Conservation (phyloP, 37 sponge, comb jelly and placozoan species). For the Petrosia ficiformis region DNA sequence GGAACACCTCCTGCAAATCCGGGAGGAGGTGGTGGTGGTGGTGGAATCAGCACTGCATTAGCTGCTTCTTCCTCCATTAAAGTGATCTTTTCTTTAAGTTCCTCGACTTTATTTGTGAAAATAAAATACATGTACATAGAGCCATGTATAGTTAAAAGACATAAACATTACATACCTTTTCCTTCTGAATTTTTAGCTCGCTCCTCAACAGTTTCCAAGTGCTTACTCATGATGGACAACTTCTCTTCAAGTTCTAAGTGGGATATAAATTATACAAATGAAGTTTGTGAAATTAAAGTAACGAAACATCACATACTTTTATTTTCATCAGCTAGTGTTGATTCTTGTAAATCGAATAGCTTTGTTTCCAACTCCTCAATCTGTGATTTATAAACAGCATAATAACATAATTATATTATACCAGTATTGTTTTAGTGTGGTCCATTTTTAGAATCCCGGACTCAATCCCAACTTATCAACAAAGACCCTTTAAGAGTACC, state of each 20-base stretch:
- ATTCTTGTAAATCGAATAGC: slow-evolving; percentile 23
- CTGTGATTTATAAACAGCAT: neutral
- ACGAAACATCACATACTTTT: slow-evolving; percentile 12
- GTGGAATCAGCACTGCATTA: too few species aligned
- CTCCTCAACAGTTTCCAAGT: slow-evolving; percentile 34
- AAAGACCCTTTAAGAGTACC: too few species aligned
- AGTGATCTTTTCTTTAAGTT: slow-evolving; percentile 39
- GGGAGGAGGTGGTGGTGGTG: slow-evolving; percentile 2
- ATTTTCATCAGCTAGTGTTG: slow-evolving; percentile 41
- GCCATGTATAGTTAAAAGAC: neutral
- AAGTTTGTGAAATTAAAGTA: neutral
- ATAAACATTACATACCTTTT: slow-evolving; percentile 28
- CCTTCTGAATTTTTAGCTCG: slow-evolving; percentile 45
- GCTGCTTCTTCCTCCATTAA: slow-evolving; percentile 27
- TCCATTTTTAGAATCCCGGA: too few species aligned
- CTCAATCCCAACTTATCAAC: too few species aligned
- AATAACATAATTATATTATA: neutral
- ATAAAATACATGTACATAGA: neutral
- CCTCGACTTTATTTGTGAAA: slow-evolving; percentile 60
- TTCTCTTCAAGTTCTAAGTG: slow-evolving; percentile 74
- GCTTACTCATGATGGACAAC: slow-evolving; percentile 41
- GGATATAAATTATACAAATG: neutral
- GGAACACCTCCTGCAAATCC: slow-evolving; percentile 8
- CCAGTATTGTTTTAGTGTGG: too few species aligned
- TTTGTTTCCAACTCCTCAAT: slow-evolving; percentile 10